Base-by-base conservation (phyloP, 2,888 invertebrate species). In the Antheraea yamamai region DNA sequence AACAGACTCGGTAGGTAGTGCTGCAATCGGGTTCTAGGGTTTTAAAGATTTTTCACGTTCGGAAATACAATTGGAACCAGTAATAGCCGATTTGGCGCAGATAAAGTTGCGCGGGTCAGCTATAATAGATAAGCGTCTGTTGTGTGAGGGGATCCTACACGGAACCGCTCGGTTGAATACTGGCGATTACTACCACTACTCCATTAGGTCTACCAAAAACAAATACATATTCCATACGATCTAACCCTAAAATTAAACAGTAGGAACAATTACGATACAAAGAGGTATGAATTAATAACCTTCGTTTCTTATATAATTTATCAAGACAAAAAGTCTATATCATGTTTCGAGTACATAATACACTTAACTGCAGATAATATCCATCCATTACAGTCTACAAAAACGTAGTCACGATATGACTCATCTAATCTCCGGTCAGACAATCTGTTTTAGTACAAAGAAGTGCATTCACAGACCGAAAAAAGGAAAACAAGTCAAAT, bases 401-500 rank as follows among this genome's bases (percentile, higher is more conserved):
- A 73, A 75, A 58, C 75, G 64, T 64, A 81, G 83, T 81, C 83
- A 85, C 79, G 80, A 84, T 52, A 84, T 91, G 91, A 91, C 82
- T 91, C 91, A 91, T 82, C 86, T 88, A 87, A 89, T 87, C 85
- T 83, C 80, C 79, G 78, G 79, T 79, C 83, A 84, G 81, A 70
- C 70, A 39, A 70, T 70, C n/a, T n/a, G 39, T 70, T 70, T 70
- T 79, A 81, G 82, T 82, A 86, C 85, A 90, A 84, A 86, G 84
- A 85, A 82, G 79, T 84, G 82, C 83, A 84, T 78, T 70, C 39
- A 39, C 39, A 47, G 47, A 47, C 47, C 10, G 18, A 68, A 68
- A 68, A 68, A 66, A 66, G 12, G 18, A 61, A n/a, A 26, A 4
- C 12, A 70, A 70, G 70, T 20, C 18, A 39, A 70, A 39, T 70